Base-by-base conservation (phyloP, 2,797 vertebrate genomes). In the Hydrocynus forskahlii region DNA sequence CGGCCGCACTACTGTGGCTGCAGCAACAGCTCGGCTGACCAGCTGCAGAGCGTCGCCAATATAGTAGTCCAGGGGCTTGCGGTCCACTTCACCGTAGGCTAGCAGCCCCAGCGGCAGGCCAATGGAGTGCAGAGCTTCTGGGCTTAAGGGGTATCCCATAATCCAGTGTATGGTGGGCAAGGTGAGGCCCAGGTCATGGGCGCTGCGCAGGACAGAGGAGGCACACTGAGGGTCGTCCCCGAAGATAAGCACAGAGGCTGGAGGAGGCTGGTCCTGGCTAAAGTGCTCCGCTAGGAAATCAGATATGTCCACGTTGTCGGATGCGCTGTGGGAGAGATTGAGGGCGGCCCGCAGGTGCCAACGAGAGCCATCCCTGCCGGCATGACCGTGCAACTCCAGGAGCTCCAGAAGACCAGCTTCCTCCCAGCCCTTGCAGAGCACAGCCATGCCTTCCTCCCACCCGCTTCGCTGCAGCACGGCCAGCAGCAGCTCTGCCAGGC, bases 391-490 rank as follows among this genome's bases (percentile, higher is more conserved):
- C 6, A 48, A 88, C 0, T 94, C 88, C 87, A 97, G 93, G 45
- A 96, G 91, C 72, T 79, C 50, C 72, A 96, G 88, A 78, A 98
- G 93, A 67, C 90, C 52, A 0, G 93, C 75, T 14, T 94, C 86
- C n/a, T 97, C 95, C 93, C 95, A 96, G 52, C 94, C 92, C 0
- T 81, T 92, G 87, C 97, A 98, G 50, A 97, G 89, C 35, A 95
- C 91, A 12, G 94, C 92, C 38, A 89, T 93, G 17, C 94, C 88
- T 13, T 97, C 95, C 5, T 92, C 90, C 96, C 96, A 96, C 63
- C 92, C 81, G 0, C 92, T 95, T 8, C 91, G 90, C 76, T 68
- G 92, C 85, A 98, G 88, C 83, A 97, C 43, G 0, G 92, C 88
- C 74, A 92, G 86, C 78, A 97, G 83, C 60, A 97, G 89, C 0